A percentile compares a stretch with the other conserved stretches of the same genome.
phyloP scores from a whole-genome alignment of 2,888 invertebrate species.

The Thalpophila matura region DNA sequence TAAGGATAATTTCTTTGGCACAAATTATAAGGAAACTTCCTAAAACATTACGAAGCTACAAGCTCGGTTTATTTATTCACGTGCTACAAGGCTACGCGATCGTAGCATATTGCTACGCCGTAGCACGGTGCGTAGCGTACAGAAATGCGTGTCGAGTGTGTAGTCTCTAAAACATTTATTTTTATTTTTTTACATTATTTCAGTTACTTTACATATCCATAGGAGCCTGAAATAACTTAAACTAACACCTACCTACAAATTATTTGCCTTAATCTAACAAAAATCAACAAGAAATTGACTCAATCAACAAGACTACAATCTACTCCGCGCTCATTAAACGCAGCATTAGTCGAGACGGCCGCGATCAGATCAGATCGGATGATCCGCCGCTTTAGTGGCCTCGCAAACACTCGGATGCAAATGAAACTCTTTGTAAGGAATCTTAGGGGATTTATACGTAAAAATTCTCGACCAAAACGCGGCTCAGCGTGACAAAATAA shows the following conservation, averaged over 20 bases:
- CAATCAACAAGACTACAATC: neutral
- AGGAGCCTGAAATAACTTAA: too few species aligned
- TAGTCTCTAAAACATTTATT: too few species aligned
- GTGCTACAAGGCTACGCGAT: neutral
- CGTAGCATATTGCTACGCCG: constrained; percentile 15
- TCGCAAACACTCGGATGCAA: constrained; percentile 79
- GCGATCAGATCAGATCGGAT: constrained; percentile 38
- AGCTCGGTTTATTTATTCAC: too few species aligned
- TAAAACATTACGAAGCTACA: too few species aligned
- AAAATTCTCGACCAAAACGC: constrained; percentile 80
- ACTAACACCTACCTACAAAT: too few species aligned
- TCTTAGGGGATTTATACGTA: constrained; percentile 87
- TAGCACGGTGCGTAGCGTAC: neutral
- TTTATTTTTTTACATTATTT: too few species aligned
- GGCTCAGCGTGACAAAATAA: constrained; percentile 75
- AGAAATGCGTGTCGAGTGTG: neutral
- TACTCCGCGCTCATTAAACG: constrained; percentile 28
- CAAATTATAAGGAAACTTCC: neutral
- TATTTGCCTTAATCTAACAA: too few species aligned
- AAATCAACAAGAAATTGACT: neutral
- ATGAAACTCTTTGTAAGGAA: constrained; percentile 88
- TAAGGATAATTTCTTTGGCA: too few species aligned
- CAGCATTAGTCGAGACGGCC: constrained; percentile 27
- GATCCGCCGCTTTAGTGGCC: constrained; percentile 63
- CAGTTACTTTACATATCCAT: too few species aligned